Evolutionary conservation across 2,888 invertebrate genomes (phyloP), one percentile per base, ranked within the genome.

Genomic region (Melanargia galathea): DNA sequence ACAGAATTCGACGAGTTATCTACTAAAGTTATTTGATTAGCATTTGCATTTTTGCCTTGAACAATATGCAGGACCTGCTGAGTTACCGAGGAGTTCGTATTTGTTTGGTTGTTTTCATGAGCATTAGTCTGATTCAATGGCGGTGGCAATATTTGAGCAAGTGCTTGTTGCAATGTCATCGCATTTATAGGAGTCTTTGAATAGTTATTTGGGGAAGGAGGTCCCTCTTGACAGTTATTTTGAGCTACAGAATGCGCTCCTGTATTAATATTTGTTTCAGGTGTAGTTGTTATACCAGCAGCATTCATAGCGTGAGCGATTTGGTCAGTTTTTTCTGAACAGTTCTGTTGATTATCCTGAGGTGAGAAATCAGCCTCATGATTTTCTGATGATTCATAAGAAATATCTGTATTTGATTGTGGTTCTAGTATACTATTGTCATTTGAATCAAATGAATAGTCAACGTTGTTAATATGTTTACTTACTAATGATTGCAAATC

Each of bases 1-100:
- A 90, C 87, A 4, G 90, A 84, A 66, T 84, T 86, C 59, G 88
- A 89, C 3, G 77, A 69, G 70, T 82, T 88, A 60, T 90, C 90
- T n/a, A 89, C 79, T 30, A 89, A 71, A 7, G 89, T 84, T 8
- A 88, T 83, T 71, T 89, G 87, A 64, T 85, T 87, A 16, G 85
- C 82, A n/a, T 82, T 72, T 40, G 81, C 71, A 74, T 83, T 87
- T 72, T 91, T 91, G 0, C 90, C 87, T 80, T 92, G 92, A 0
- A 92, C 87, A 57, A 92, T 89, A 73, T 92, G 92, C 45, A 92
- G 75, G 46, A 92, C 84, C 77, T 90, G 92, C 1, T 87, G 80
- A 10, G 79, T 70, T 1, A 76, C 72, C 18, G 76, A 72, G 22
- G 76, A 64, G 66, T 75, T 83, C 40, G 76, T 70, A 22, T 76